Evolutionary conservation across 2,113 vertebrate species (phyloP), one percentile per base, ranked within the genome.

Genomic region (Gadus macrocephalus): DNA sequence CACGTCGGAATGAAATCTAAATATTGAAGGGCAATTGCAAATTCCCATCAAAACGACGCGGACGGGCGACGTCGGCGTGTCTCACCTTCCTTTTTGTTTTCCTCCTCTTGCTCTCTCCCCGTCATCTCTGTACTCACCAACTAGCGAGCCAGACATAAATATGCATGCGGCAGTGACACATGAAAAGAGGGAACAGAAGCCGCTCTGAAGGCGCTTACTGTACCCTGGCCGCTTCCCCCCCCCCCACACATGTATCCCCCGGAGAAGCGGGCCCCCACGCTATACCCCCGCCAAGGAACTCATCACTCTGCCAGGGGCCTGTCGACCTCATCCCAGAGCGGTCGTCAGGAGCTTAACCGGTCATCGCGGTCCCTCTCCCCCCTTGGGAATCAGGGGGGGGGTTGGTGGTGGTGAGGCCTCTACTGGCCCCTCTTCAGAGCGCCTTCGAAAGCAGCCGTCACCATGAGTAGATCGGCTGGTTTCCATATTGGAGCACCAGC

Each of bases 1-100:
- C 79, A 78, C 80, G 79, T 74, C 38, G 38, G 68, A 66, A 75
- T 81, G 49, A 64, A 77, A 76, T 72, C n/a, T 63, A 66, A 71
- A 69, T 68, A 74, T 25, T 68, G 61, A 83, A 76, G 62, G 55
- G 73, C 81, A 67, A 73, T 78, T 67, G 59, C 53, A 68, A 67
- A 62, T 28, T 16, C 28, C 38, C 77, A 61, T 81, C 77, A 78
- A 80, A 87, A 31, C 8, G 28, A 35, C 72, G 17, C 25, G 25
- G 25, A 25, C 25, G 25, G 25, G 2, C 25, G 25, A 25, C 25
- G 25, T 25, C 25, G 58, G 66, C 64, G 4, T 62, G 38, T 65
- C 66, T 71, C 53, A n/a, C 55, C 20, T 9, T 70, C 4, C 1
- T 28, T 70, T 73, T 3, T 73, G 66, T 80, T 76, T 56, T 66